These are phyloP conservation scores for Melinaea marsaeus DNA, from an alignment of 2,888 invertebrate species.

Conservation along the genomic window DNA sequence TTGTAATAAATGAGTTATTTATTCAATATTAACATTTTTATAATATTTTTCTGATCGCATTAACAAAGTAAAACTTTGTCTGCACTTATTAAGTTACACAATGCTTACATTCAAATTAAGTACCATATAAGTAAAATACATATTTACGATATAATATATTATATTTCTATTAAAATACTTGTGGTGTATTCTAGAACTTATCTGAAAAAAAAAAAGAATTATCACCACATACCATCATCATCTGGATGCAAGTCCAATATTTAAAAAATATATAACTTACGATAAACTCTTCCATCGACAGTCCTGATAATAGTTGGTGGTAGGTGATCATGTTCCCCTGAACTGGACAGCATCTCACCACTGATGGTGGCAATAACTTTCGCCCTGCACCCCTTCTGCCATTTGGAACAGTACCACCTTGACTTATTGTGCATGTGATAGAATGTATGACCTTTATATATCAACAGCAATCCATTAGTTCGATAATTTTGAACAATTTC, in stretches of 20 bases:
- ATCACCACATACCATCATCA: too few species aligned
- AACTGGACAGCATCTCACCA: constrained; percentile 28
- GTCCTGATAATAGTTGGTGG: constrained; percentile 40
- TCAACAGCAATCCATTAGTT: constrained; percentile 28
- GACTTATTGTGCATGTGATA: constrained; percentile 31
- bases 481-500: constrained; percentile 14
- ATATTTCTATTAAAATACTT: too few species aligned
- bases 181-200: constrained; percentile 3
- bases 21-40: too few species aligned
- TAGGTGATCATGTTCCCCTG: constrained; percentile 36
- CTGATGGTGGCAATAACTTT: constrained; percentile 36
- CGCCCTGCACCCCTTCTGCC: constrained; percentile 43
- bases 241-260: neutral
- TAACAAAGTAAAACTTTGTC: too few species aligned
- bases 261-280: neutral
- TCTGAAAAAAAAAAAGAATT: neutral
- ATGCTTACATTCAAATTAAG: too few species aligned
- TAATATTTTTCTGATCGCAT: too few species aligned
- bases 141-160: too few species aligned
- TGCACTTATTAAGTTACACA: too few species aligned
- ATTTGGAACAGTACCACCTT: constrained; percentile 46
- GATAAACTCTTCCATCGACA: constrained; percentile 27
- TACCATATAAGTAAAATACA: too few species aligned
- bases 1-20: too few species aligned
- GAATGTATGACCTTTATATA: constrained; percentile 40